Evolutionary conservation across 2,888 invertebrate species (phyloP), one percentile per base, ranked within the genome.

Genomic region (Bellardia bayeri): DNA sequence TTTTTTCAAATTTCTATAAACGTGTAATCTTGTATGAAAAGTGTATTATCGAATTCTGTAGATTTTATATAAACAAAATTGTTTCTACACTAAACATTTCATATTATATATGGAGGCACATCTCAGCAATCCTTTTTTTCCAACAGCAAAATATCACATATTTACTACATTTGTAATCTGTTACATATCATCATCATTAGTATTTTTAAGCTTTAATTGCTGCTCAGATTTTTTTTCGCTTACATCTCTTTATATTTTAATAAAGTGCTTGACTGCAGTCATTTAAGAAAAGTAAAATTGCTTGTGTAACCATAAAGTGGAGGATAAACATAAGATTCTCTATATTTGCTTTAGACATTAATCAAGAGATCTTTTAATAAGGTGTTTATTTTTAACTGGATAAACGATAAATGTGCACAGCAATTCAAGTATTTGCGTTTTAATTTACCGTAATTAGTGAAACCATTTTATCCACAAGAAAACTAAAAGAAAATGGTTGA

Each of bases 271-370:
- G 6, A 64, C 51, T n/a, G 49, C 68, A 82, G 66, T 58, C 40
- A 58, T 66, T 45, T 49, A 54, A 45, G 79, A 45, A 58, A 30
- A 78, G 42, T 45, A 78, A 68, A 78, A 33, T 14, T 61, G 33
- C 61, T 61, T 7, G 2, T 33, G 8, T 13, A 51, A 40, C 9
- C 49, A 23, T 33, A 64, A 64, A 51, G n/a, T 30, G 45, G 61
- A 79, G 9, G 9, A 69, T 69, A 69, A 49, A 69, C 23, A 51
- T n/a, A 51, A 23, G 23, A 69, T 61, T 37, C 23, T 16, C 69
- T 54, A 40, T n/a, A 6, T 7, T 33, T 81, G 14, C 42, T 23
- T 1, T 6, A 49, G 54, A 56, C 54, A 72, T 72, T 72, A 81
- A 81, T 81, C 66, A 61, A 37, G 11, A 42, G 11, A 49, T 61